Evolutionary conservation across 2,888 invertebrate species (phyloP).

Genomic region (Notocelia uddmanniana): DNA sequence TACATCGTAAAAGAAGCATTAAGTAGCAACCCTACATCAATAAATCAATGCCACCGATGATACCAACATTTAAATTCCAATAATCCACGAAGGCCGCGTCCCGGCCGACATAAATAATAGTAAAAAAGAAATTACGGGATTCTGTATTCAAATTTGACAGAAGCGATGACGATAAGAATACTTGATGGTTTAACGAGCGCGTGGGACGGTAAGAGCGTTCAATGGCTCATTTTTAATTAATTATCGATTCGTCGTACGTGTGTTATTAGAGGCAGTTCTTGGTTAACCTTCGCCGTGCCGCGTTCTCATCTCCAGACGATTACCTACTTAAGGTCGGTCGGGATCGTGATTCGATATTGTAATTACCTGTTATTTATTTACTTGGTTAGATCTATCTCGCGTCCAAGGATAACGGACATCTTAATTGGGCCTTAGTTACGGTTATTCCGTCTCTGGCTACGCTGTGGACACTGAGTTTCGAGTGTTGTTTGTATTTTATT

Average conservation of each 20-base stretch:
- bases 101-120: slow-evolving; percentile 74
- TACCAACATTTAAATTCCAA: slow-evolving; percentile 78
- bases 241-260: slow-evolving; percentile 67
- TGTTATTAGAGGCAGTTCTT: slow-evolving; percentile 65
- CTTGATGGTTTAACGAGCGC: slow-evolving; percentile 79
- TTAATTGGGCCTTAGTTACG: slow-evolving; percentile 80
- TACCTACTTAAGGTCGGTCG: slow-evolving; percentile 65
- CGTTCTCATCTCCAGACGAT: slow-evolving; percentile 76
- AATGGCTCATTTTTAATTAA: slow-evolving; percentile 79
- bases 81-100: slow-evolving; percentile 72
- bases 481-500: slow-evolving; percentile 82
- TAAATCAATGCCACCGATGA: slow-evolving; percentile 76
- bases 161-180: slow-evolving; percentile 80
- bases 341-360: slow-evolving; percentile 82
- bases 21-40: slow-evolving; percentile 76
- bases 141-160: slow-evolving; percentile 82
- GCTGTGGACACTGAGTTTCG: slow-evolving; percentile 74
- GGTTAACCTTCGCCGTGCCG: slow-evolving; percentile 67
- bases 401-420: slow-evolving; percentile 79
- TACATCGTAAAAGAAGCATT: slow-evolving; percentile 76
- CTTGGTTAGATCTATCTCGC: slow-evolving; percentile 71
- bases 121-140: slow-evolving; percentile 78
- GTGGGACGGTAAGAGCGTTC: slow-evolving; percentile 75
- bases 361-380: slow-evolving; percentile 82
- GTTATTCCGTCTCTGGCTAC: slow-evolving; percentile 71